Conservation (phyloP, 2,797 vertebrate species). For the Merluccius polli region DNA sequence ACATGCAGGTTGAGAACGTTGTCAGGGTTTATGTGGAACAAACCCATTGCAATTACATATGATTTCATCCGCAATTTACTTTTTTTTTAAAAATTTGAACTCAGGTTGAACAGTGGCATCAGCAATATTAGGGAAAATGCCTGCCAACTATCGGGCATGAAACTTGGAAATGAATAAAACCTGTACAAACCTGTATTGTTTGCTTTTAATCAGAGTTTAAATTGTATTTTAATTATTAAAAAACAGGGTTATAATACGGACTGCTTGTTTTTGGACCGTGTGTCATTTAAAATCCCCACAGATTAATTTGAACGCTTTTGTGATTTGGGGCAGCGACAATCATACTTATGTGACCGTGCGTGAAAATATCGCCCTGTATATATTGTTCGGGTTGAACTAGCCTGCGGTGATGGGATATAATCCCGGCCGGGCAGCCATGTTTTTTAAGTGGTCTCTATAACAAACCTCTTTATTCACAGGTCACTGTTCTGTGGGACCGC, state of each 20-base stretch:
- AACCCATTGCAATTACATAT: slow-evolving; percentile 54
- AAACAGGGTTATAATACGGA: not conserved
- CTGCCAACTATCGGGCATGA: not conserved
- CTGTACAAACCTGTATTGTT: not conserved
- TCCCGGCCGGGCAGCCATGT: not conserved
- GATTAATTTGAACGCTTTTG: not conserved
- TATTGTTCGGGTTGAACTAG: not conserved
- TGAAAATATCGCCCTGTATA: not conserved
- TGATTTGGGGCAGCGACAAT: not conserved
- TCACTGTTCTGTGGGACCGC: slow-evolving; percentile 29
- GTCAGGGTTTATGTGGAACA: slow-evolving; percentile 60
- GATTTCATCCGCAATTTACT: slow-evolving; percentile 28
- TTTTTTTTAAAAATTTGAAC: not conserved
- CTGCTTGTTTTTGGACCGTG: not conserved
- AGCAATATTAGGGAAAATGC: not conserved
- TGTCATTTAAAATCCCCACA: not conserved
- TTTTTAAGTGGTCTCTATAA: slow-evolving; percentile 3
- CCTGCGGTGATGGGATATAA: not conserved
- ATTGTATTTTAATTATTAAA: not conserved
- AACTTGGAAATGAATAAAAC: not conserved
- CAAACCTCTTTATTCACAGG: slow-evolving; percentile 20
- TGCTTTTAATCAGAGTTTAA: not conserved
- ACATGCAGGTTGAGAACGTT: slow-evolving; percentile 60
- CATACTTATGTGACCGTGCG: not conserved
- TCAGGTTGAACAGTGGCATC: not conserved